phyloP scores from a whole-genome alignment of 2,113 vertebrate species.

The Poicephalus meyeri region DNA sequence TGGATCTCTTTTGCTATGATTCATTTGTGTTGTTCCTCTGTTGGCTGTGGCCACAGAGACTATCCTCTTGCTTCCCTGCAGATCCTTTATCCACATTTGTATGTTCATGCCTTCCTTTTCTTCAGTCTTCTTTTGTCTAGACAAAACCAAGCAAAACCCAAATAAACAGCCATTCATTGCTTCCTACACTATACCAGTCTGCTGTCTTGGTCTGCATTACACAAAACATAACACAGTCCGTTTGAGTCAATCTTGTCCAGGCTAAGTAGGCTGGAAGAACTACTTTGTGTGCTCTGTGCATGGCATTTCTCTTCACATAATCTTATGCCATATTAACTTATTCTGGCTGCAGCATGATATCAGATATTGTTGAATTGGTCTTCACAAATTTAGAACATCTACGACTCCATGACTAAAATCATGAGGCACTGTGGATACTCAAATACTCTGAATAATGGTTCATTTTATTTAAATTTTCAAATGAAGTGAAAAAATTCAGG shows the following conservation, averaged over 20 bases:
- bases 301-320: not conserved
- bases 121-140: not conserved
- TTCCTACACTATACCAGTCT: not conserved
- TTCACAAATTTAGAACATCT: not conserved
- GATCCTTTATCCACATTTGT: not conserved
- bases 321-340: not conserved
- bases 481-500: not conserved
- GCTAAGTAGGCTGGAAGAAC: not conserved
- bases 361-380: not conserved
- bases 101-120: not conserved
- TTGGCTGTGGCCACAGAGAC: fast-evolving
- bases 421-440: not conserved
- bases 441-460: not conserved
- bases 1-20: not conserved
- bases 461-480: slow-evolving; percentile 1
- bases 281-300: not conserved
- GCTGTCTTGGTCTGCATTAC: not conserved
- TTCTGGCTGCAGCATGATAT: not conserved
- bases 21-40: not conserved
- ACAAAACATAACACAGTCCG: not conserved
- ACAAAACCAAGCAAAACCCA: not conserved
- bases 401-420: not conserved
- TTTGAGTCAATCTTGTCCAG: not conserved
- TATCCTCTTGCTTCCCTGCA: not conserved
- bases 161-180: not conserved